Percentiles rank a stretch among this genome's conserved stretches.
These are phyloP conservation scores for Heterochromis multidens DNA, from an alignment of 2,113 vertebrate genomes.

Conservation along the genomic window DNA sequence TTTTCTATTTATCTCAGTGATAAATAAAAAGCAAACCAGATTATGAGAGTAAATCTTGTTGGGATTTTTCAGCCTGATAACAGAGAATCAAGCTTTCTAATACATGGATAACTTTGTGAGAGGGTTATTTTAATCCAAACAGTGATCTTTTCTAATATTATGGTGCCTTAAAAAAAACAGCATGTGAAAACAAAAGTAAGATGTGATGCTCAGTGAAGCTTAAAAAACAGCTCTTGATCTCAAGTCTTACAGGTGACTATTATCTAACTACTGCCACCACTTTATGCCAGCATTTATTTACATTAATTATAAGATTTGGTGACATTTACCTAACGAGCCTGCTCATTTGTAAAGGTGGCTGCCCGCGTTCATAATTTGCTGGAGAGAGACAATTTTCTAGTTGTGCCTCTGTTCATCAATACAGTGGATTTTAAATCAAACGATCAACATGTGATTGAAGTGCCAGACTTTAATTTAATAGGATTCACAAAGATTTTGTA, in stretches of 20 bases:
- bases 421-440: not conserved
- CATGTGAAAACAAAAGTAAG: not conserved
- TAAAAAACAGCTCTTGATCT: not conserved
- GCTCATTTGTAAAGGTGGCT: not conserved
- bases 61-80: not conserved
- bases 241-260: too few relatives aligned
- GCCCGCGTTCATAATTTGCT: not conserved
- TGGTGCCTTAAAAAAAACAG: not conserved
- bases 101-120: not conserved
- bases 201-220: not conserved
- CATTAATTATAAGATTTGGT: not conserved
- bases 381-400: too few relatives aligned
- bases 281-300: not conserved
- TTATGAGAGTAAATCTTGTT: not conserved
- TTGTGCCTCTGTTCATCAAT: not conserved
- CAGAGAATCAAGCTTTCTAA: not conserved
- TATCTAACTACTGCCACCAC: not conserved
- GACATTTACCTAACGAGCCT: not conserved
- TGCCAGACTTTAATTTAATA: not conserved
- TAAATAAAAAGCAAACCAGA: not conserved
- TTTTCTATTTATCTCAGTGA: not conserved
- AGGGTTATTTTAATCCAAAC: not conserved
- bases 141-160: not conserved
- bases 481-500: not conserved
- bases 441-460: not conserved